Base-by-base conservation (phyloP, 1,140 invertebrate species). In the Meteorus sp. region DNA sequence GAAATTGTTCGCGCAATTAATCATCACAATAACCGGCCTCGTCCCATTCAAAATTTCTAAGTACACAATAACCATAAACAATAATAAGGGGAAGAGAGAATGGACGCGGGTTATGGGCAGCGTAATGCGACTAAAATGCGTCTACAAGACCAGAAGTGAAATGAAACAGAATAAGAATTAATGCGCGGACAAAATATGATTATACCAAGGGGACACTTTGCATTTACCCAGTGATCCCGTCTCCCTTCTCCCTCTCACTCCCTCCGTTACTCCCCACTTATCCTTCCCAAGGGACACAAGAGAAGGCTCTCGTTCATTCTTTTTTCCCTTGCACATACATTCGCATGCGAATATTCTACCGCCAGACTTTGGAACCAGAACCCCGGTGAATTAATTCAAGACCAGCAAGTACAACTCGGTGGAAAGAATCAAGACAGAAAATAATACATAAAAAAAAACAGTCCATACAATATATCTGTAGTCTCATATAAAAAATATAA, bases 121-220 rank as follows among this genome's bases (percentile, higher is more conserved):
- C n/a, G n/a, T n/a, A n/a, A n/a, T n/a, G n/a, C n/a, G n/a, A n/a
- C n/a, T n/a, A n/a, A n/a, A n/a, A n/a, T n/a, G n/a, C n/a, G n/a
- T n/a, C n/a, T n/a, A 56, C 43, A 45, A 56, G 27, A 56, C 54
- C 41, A 35, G 54, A 25, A 57, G 35, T 50, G 23, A 29, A 51
- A 60, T 20, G 48, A 52, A 35, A 52, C 25, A 59, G 43, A 41
- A 55, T 52, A 63, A 47, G 45, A 63, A 63, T 60, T 63, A 63
- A 63, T 57, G 57, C 53, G 41, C 59, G 56, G 54, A 63, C 53
- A 60, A 63, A 60, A 60, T 60, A 60, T 60, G 61, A 59, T 63
- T 63, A 56, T 56, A 52, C 37, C 27, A n/a, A 51, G 51, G 52
- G 52, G 47, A 39, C 37, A 45, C 51, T 57, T 60, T 59, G 20